Evolutionary conservation across 1,140 invertebrate genomes (phyloP).

Genomic region (Scaptomyza montana): DNA sequence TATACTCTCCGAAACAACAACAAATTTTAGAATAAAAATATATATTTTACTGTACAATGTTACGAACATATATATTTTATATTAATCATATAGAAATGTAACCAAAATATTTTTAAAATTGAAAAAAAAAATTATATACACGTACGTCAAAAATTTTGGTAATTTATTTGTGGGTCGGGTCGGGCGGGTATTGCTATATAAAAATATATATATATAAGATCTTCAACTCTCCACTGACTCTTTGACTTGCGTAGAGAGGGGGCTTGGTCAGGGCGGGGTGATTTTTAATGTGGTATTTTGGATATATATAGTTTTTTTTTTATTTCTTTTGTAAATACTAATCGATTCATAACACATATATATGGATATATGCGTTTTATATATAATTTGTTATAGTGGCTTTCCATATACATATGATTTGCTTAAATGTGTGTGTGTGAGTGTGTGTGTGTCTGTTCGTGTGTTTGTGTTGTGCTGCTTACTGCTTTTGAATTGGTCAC

Average conservation of each 20-base stretch:
- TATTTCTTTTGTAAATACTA: constrained; percentile 58
- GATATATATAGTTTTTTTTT: no score
- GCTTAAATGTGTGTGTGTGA: constrained; percentile 19
- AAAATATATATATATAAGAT: constrained; percentile 1
- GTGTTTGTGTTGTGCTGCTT: constrained; percentile 49
- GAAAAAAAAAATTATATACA: constrained; percentile 82
- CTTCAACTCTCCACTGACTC: constrained; percentile 27
- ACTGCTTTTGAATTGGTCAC: constrained; percentile 42
- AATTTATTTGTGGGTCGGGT: constrained; percentile 14
- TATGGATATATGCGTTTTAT: not conserved
- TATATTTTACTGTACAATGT: not conserved
- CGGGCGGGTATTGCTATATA: not conserved
- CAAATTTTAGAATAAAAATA: constrained; percentile 26
- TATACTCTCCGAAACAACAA: constrained; percentile 23
- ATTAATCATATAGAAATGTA: constrained; percentile 33
- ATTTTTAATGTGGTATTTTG: not conserved
- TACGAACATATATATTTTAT: constrained; percentile 19
- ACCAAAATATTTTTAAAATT: constrained; percentile 34
- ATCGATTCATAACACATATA: constrained; percentile 75
- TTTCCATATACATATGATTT: constrained; percentile 66
- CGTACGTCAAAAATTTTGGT: constrained; percentile 76
- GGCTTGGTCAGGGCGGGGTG: not conserved
- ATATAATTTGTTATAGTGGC: constrained; percentile 71
- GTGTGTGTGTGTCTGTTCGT: constrained; percentile 14
- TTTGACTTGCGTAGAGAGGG: not conserved